A percentile compares a stretch with the other conserved stretches of the same genome.
Conservation (phyloP, 2,797 vertebrate genomes). For the Falco biarmicus region DNA sequence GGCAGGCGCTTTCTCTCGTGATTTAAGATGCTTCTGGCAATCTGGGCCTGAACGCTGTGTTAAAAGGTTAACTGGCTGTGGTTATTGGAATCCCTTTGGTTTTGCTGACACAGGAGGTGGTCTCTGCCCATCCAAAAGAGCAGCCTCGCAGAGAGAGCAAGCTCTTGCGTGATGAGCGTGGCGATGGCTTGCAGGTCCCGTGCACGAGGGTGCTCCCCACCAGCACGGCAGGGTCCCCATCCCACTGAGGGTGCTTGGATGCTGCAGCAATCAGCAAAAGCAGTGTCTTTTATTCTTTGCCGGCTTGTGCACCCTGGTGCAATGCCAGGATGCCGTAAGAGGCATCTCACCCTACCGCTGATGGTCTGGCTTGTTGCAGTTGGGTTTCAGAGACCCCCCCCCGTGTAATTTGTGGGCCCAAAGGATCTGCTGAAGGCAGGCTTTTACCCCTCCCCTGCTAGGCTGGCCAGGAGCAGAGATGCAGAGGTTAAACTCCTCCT, state of each 20-base stretch:
- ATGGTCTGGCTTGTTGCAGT: background rate
- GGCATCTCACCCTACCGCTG: background rate
- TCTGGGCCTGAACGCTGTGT: background rate
- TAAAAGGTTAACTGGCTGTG: constrained; percentile 19
- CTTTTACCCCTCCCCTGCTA: background rate
- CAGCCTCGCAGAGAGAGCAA: background rate
- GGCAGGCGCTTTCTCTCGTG: background rate
- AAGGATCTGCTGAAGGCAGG: background rate
- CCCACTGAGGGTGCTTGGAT: background rate
- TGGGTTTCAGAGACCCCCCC: background rate
- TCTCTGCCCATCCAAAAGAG: background rate
- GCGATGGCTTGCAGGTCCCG: background rate
- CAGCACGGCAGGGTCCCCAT: background rate
- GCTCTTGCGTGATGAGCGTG: background rate
- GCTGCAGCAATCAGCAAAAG: background rate
- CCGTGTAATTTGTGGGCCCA: background rate
- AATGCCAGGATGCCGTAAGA: rapidly evolving
- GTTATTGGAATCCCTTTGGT: constrained; percentile 13
- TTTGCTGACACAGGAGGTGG: constrained; percentile 23
- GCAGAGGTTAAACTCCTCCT: background rate
- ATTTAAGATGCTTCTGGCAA: constrained; percentile 11
- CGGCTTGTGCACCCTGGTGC: background rate
- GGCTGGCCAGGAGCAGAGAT: background rate
- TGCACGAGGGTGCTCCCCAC: rapidly evolving
- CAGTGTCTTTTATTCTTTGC: background rate